Percentiles rank a stretch among this genome's conserved stretches.
These are phyloP conservation scores for Edolisoma coerulescens DNA, from an alignment of 2,113 vertebrate genomes.

Conservation along the genomic window DNA sequence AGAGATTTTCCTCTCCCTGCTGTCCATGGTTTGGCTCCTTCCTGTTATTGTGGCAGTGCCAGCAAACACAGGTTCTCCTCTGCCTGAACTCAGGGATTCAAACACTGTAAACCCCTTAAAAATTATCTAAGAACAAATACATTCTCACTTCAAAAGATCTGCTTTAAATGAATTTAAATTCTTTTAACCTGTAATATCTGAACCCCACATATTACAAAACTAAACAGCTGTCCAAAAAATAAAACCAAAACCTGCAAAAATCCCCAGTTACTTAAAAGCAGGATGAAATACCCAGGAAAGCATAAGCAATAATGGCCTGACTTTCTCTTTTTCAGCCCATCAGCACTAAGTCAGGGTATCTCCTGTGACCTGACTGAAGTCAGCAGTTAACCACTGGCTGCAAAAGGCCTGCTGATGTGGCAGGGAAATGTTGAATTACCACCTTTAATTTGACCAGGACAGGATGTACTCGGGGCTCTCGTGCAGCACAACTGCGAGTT, in stretches of 20 bases:
- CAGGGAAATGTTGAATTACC: background rate
- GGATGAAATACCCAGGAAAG: background rate
- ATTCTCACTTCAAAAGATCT: background rate
- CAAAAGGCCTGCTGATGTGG: background rate
- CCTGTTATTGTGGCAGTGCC: background rate
- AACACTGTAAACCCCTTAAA: background rate
- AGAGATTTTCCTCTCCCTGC: background rate
- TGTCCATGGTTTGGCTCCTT: background rate
- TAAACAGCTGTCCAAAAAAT: background rate
- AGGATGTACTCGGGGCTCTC: background rate
- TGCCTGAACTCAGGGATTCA: background rate
- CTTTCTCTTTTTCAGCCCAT: background rate
- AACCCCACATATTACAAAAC: background rate
- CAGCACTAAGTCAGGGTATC: background rate
- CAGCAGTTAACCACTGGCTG: background rate
- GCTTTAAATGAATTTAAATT: background rate
- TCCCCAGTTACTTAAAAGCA: background rate
- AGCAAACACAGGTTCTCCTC: background rate
- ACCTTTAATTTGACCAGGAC: background rate
- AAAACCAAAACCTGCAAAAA: background rate
- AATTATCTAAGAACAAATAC: background rate
- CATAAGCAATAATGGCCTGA: background rate
- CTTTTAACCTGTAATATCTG: background rate
- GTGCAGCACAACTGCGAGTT: background rate
- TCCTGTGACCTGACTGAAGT: background rate